Evolutionary conservation across 1,140 invertebrate genomes (phyloP).

Genomic region (Pseudomyrmex gracilis): DNA sequence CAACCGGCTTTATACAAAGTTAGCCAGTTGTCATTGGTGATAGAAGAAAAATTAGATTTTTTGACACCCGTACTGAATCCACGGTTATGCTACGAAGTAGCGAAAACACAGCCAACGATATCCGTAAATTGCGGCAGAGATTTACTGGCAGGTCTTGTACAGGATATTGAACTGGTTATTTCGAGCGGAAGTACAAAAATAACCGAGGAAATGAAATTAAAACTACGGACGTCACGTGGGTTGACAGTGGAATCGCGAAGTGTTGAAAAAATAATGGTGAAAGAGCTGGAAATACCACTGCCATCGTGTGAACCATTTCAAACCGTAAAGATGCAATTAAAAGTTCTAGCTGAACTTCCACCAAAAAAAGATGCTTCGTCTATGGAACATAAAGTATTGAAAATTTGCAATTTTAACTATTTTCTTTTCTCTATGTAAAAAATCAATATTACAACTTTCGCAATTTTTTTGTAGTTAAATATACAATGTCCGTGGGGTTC

Average conservation of each 20-base stretch:
- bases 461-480: conserved; percentile 84
- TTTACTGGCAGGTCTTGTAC: conserved; percentile 89
- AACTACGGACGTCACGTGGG: conserved; percentile 87
- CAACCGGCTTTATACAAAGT: conserved; percentile 87
- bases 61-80: conserved; percentile 84
- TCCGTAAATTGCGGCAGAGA: conserved; percentile 86
- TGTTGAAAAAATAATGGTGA: conserved; percentile 83
- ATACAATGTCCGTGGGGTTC: conserved; percentile 92
- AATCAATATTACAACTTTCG: conserved; percentile 41
- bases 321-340: conserved; percentile 87
- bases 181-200: conserved; percentile 89
- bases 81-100: conserved; percentile 86
- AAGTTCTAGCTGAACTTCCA: conserved; percentile 90
- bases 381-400: conserved; percentile 90
- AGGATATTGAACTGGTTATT: conserved; percentile 89
- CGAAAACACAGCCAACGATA: conserved; percentile 86
- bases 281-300: conserved; percentile 88
- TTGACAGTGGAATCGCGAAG: conserved; percentile 83
- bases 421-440: conserved; percentile 13
- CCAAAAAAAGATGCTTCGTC: conserved; percentile 88
- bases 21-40: conserved; percentile 87
- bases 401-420: conserved; percentile 32
- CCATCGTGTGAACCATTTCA: conserved; percentile 90
- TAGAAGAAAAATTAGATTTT: conserved; percentile 86
- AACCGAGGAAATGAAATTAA: conserved; percentile 85